Conservation (phyloP, 2,113 vertebrate species). For the Orcinus orca region DNA sequence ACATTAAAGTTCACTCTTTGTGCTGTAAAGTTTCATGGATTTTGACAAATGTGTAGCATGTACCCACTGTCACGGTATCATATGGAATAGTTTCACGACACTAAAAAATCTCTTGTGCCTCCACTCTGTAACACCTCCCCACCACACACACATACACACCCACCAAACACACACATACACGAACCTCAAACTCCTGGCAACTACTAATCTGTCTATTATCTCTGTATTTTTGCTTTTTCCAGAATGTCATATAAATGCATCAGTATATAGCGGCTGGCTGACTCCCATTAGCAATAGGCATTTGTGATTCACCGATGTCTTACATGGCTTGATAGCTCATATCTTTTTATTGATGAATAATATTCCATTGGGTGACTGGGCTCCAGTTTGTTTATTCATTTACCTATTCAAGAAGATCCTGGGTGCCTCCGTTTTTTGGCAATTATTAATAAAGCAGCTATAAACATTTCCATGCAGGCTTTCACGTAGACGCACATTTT, state of each 20-base stretch:
- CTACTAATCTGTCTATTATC: not conserved
- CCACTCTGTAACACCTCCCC: not conserved
- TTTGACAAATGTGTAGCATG: not conserved
- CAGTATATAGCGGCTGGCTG: not conserved
- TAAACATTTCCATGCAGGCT: not conserved
- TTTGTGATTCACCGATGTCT: not conserved
- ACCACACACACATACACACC: not conserved
- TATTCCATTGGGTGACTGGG: not conserved
- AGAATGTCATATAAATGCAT: not conserved
- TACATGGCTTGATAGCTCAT: not conserved
- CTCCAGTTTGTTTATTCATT: not conserved
- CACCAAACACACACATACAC: not conserved
- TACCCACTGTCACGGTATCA: not conserved
- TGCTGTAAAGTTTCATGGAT: not conserved
- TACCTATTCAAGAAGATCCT: not conserved
- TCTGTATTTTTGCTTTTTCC: not conserved
- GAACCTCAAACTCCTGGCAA: not conserved
- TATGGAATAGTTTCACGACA: not conserved
- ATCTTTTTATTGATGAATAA: not conserved
- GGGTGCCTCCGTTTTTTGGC: not conserved
- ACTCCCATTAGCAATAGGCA: not conserved
- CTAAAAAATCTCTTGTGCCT: not conserved
- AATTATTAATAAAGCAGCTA: not conserved
- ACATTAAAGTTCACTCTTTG: not conserved
- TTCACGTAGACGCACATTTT: not conserved